Conservation (phyloP, 2,113 vertebrate genomes). For the Anoura caudifer region DNA sequence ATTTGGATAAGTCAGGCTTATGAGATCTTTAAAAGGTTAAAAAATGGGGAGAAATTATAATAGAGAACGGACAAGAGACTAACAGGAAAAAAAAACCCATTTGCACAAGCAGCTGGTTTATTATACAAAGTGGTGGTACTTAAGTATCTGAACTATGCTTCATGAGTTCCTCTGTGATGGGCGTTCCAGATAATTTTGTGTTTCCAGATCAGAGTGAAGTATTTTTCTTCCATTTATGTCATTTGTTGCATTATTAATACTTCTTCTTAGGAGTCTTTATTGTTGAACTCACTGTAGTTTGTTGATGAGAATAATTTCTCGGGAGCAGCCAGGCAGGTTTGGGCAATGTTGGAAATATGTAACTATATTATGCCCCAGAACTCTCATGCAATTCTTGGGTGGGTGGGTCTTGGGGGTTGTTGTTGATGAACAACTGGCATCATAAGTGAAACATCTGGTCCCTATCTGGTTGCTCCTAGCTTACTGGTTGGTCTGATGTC, state of each 20-base stretch:
- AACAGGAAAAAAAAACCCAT: background rate
- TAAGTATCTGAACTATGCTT: background rate
- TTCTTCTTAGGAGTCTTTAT: background rate
- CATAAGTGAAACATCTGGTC: background rate
- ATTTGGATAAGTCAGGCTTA: background rate
- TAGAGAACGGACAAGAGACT: background rate
- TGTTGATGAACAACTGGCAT: background rate
- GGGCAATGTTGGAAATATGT: background rate
- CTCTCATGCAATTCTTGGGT: background rate
- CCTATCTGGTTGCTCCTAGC: background rate
- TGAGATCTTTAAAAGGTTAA: background rate
- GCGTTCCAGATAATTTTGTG: background rate
- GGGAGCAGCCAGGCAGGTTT: background rate
- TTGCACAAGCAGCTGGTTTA: background rate
- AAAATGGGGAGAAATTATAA: background rate
- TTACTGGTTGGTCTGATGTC: background rate
- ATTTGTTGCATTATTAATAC: background rate
- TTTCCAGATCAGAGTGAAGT: slow-evolving; percentile 15
- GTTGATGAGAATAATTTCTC: slow-evolving; percentile 2
- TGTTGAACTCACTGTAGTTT: background rate
- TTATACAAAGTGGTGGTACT: background rate
- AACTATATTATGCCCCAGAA: background rate
- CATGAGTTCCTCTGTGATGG: background rate
- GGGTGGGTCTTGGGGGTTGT: background rate
- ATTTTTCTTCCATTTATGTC: background rate